These are phyloP conservation scores for Salvelinus namaycush DNA, from an alignment of 2,113 vertebrate genomes.

Conservation along the genomic window DNA sequence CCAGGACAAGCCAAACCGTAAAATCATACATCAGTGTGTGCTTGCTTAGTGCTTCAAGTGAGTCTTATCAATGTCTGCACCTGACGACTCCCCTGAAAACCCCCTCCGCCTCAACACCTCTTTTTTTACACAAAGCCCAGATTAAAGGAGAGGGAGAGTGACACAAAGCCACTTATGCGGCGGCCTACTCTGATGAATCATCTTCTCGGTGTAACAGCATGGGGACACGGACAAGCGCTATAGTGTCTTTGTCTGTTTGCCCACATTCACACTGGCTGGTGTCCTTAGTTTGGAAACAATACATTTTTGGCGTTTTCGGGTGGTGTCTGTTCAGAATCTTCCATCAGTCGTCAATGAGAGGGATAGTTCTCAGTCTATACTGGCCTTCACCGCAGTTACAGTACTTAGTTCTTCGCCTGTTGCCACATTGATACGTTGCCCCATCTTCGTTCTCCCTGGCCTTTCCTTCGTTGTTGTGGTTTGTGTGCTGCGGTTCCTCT, in stretches of 20 bases:
- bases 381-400: constrained; percentile 14
- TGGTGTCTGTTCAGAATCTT: too few species aligned
- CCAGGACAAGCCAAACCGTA: not conserved
- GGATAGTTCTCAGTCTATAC: not conserved
- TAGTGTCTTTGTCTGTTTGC: constrained; percentile 37
- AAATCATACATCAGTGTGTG: not conserved
- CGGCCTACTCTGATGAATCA: constrained; percentile 45
- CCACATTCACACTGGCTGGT: constrained; percentile 6
- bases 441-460: constrained; percentile 51
- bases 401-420: constrained; percentile 45
- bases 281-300: not conserved
- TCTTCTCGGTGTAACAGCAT: constrained; percentile 17
- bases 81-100: constrained; percentile 39
- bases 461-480: constrained; percentile 50
- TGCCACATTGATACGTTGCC: constrained; percentile 59
- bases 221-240: not conserved
- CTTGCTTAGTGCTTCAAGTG: constrained; percentile 4
- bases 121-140: constrained; percentile 42
- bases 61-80: constrained; percentile 50
- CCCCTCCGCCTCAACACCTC: constrained; percentile 30
- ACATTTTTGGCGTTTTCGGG: not conserved
- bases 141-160: constrained; percentile 54
- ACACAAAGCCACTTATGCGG: constrained; percentile 61
- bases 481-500: constrained; percentile 38
- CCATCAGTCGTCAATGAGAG: not conserved